Percentiles rank a stretch among this genome's conserved stretches.
Evolutionary conservation across 2,113 vertebrate genomes (phyloP).

Genomic region (Danio rerio): DNA sequence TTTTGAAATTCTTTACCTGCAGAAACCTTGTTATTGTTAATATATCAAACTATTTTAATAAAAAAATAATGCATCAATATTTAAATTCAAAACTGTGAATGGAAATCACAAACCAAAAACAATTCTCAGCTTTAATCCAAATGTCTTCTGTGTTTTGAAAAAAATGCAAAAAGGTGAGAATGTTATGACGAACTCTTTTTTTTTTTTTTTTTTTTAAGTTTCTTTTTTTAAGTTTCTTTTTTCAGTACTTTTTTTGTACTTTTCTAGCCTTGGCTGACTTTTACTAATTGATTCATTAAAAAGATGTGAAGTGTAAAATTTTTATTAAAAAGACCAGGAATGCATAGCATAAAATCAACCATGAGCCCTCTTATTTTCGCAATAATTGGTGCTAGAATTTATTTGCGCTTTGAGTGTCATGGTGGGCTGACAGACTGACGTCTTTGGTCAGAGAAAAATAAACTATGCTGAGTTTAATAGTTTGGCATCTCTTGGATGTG

Average conservation of each 20-base stretch:
- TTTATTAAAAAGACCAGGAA: neutral
- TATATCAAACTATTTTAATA: too few relatives aligned
- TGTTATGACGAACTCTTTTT: too few relatives aligned
- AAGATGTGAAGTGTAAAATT: neutral
- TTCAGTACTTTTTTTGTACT: too few relatives aligned
- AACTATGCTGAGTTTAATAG: slow-evolving; percentile 42
- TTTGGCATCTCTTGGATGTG: slow-evolving; percentile 53
- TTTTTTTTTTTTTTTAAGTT: neutral
- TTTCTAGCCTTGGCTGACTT: neutral
- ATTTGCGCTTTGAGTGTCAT: slow-evolving; percentile 26
- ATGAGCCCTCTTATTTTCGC: neutral
- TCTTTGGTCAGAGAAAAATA: slow-evolving; percentile 37
- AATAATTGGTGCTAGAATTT: neutral
- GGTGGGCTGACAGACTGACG: slow-evolving; percentile 36
- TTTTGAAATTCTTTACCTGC: too few relatives aligned
- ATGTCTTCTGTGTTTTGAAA: too few relatives aligned
- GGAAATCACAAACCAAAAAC: too few relatives aligned
- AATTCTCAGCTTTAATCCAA: too few relatives aligned
- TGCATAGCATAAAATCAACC: neutral
- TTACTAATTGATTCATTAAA: neutral
- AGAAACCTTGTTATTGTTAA: too few relatives aligned
- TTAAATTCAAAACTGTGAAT: too few relatives aligned
- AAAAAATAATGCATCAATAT: too few relatives aligned
- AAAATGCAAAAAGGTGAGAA: too few relatives aligned
- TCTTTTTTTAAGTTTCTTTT: too few relatives aligned